Evolutionary conservation across 2,797 vertebrate genomes (phyloP).

Genomic region (Chlorospingus flavigularis): DNA sequence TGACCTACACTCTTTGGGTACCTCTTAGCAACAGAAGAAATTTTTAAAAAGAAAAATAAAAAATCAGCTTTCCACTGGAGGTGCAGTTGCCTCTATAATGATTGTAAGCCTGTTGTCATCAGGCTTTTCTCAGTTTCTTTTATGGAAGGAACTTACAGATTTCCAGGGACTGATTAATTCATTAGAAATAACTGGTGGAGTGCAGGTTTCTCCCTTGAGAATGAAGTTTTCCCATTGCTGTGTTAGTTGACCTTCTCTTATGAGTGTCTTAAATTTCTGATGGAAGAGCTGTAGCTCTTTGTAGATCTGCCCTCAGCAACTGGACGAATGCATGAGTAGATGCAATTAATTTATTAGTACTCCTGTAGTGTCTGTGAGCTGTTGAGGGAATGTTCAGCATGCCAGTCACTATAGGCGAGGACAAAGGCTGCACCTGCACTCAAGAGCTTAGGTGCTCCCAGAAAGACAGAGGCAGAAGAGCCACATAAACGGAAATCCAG

Average conservation of each 20-base stretch:
- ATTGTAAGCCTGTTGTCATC: not conserved
- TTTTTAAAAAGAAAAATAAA: not conserved
- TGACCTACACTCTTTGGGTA: not conserved
- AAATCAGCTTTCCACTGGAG: not conserved
- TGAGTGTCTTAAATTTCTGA: not conserved
- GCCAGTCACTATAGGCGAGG: not conserved
- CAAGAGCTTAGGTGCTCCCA: not conserved
- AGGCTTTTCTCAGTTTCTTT: not conserved
- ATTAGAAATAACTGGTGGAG: not conserved
- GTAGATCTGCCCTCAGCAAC: not conserved
- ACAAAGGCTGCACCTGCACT: not conserved
- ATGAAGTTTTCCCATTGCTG: not conserved
- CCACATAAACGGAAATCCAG: not conserved
- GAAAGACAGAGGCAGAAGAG: not conserved
- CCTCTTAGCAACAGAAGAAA: not conserved
- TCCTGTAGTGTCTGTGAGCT: not conserved
- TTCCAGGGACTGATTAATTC: not conserved
- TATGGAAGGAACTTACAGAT: not conserved
- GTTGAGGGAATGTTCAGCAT: not conserved
- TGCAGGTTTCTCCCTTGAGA: not conserved
- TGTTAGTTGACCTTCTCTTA: not conserved
- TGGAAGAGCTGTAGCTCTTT: not conserved
- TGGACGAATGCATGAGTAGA: not conserved
- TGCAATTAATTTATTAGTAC: not conserved
- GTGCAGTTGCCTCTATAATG: not conserved